Base-by-base conservation (phyloP, 2,797 vertebrate species). In the Nothura maculosa region DNA sequence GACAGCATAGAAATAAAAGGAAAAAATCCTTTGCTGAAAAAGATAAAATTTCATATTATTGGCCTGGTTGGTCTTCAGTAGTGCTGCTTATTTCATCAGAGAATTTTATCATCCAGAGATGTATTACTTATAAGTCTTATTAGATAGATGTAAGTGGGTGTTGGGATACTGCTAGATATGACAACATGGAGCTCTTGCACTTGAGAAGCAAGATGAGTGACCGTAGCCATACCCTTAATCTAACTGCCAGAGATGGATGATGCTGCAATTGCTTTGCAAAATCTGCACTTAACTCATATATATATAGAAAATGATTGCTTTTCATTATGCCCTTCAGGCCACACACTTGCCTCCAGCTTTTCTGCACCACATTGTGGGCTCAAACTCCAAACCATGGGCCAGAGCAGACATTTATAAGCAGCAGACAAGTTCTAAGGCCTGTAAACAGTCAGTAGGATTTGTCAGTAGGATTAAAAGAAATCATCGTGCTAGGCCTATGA, bases 251-350 rank as follows among this genome's bases (percentile, higher is more conserved):
- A 75, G 19, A 24, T 5, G 14, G 3, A 6, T 43, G 12, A 64
- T 21, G 21, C 14, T 90, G 8, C 67, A 54, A 85, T 57, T 34
- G 6, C 18, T 69, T 42, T 87, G n/a, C 36, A 90, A 93, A 93
- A 48, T 10, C 34, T 50, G 1, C 1, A 1, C 3, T 64, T n/a
- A n/a, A 0, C 52, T 87, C 42, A 5, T 22, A 9, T 40, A 9
- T 40, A 40, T 27, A 32, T 12, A 57, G 34, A 75, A 87, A 60
- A 69, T 12, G 0, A 32, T 86, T 61, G 14, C 14, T 19, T 24
- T 60, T 83, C 32, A 7, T 10, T 40, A 2, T 15, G 30, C 9
- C 34, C 9, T 45, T 45, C 21, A 45, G 12, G 12, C 55, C 34
- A 43, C 87, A 72, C 50, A 4, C 17, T 64, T 74, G 4, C 18